Conservation (phyloP, 2,113 vertebrate genomes). For the Mystacornis crossleyi region DNA sequence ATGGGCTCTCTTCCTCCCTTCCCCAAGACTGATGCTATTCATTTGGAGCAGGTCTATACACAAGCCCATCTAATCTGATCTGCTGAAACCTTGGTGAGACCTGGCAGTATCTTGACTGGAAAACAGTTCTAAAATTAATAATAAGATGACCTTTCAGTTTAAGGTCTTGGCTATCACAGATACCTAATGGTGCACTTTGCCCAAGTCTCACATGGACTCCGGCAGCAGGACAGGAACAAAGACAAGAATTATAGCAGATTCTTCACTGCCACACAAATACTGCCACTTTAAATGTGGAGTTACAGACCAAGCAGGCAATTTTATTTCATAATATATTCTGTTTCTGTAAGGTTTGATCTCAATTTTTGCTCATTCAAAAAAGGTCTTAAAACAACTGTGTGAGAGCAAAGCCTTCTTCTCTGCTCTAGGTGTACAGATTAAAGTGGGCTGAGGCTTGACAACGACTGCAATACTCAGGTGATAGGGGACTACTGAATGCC, state of each 20-base stretch:
- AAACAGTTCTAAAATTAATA: slow-evolving; percentile 15
- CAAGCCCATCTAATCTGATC: slow-evolving; percentile 7
- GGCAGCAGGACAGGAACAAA: background rate
- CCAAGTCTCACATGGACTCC: background rate
- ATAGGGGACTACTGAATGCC: background rate
- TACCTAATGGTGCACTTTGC: background rate
- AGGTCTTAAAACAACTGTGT: background rate
- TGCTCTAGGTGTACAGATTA: background rate
- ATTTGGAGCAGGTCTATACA: background rate
- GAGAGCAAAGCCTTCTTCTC: background rate
- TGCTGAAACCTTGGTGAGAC: background rate
- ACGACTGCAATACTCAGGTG: background rate
- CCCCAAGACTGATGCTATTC: background rate
- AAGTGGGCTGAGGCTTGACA: background rate
- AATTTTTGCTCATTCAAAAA: background rate
- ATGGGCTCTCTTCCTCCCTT: background rate
- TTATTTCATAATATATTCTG: background rate
- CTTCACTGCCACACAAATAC: background rate
- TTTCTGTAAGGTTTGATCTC: background rate
- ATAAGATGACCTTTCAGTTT: background rate
- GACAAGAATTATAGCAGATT: background rate
- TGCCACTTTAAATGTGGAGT: background rate
- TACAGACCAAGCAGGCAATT: background rate
- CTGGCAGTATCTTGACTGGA: background rate
- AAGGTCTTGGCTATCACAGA: background rate